Evolutionary conservation across 2,113 vertebrate genomes (phyloP).

Genomic region (Clupea harengus): DNA sequence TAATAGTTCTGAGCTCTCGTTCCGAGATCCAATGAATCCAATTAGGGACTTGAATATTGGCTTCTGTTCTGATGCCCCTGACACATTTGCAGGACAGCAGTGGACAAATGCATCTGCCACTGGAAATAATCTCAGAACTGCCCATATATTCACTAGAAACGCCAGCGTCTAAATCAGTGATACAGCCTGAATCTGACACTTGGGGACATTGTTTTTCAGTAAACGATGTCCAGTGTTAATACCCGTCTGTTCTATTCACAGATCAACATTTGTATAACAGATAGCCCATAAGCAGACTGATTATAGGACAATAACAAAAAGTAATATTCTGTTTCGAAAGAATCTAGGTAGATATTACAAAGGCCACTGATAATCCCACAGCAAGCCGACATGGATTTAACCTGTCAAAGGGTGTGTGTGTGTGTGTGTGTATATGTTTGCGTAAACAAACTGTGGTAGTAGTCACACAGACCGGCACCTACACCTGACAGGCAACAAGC

Average conservation of each 20-base stretch:
- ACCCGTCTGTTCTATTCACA: background rate
- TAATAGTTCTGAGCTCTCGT: background rate
- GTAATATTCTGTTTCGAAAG: background rate
- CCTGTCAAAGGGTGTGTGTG: background rate
- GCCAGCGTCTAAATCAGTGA: background rate
- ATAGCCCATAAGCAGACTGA: background rate
- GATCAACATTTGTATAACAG: background rate
- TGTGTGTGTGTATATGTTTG: background rate
- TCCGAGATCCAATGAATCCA: background rate
- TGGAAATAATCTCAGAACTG: background rate
- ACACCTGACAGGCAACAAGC: background rate
- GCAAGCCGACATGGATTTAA: background rate
- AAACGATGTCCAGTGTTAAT: background rate
- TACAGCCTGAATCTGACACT: background rate
- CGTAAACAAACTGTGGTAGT: too few species aligned
- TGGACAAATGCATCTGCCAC: background rate
- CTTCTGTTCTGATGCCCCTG: background rate
- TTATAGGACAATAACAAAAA: too few species aligned
- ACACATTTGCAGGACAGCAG: background rate
- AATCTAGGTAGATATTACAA: background rate
- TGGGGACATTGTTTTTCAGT: background rate
- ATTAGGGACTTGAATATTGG: background rate
- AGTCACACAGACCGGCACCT: too few species aligned
- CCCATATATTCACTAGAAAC: background rate
- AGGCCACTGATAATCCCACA: background rate